Conservation (phyloP, 2,797 vertebrate species). For the Cercopithecus petaurista region DNA sequence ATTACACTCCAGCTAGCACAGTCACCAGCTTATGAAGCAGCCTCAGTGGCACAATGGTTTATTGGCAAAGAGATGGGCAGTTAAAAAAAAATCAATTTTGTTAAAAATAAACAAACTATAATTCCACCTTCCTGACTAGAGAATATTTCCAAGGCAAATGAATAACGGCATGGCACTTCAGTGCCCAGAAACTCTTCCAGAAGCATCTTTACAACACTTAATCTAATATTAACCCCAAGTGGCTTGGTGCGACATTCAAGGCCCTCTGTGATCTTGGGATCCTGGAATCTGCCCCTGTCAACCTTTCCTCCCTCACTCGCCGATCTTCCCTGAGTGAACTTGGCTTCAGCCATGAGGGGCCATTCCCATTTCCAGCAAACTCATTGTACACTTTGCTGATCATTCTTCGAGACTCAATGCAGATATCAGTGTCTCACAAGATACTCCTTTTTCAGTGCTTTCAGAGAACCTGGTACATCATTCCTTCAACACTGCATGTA, state of each 20-base stretch:
- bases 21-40: slow-evolving; percentile 71
- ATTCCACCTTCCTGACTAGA: slow-evolving; percentile 79
- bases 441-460: not conserved
- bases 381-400: not conserved
- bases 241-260: not conserved
- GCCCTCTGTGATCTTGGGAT: not conserved
- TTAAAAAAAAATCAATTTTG: slow-evolving; percentile 82
- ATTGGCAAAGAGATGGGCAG: slow-evolving; percentile 71
- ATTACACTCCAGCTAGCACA: slow-evolving; percentile 81
- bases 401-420: not conserved
- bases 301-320: not conserved
- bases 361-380: not conserved
- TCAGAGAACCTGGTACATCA: not conserved
- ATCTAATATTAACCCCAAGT: not conserved
- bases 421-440: not conserved
- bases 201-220: not conserved
- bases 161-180: slow-evolving; percentile 61
- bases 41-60: slow-evolving; percentile 66
- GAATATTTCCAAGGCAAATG: slow-evolving; percentile 80
- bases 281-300: not conserved
- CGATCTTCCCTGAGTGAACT: not conserved
- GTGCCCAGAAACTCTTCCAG: slow-evolving; percentile 62
- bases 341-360: too few relatives aligned
- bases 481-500: not conserved
- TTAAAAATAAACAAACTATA: slow-evolving; percentile 84